Conservation (phyloP, 2,797 vertebrate species). For the Sebastes hopkinsi region DNA sequence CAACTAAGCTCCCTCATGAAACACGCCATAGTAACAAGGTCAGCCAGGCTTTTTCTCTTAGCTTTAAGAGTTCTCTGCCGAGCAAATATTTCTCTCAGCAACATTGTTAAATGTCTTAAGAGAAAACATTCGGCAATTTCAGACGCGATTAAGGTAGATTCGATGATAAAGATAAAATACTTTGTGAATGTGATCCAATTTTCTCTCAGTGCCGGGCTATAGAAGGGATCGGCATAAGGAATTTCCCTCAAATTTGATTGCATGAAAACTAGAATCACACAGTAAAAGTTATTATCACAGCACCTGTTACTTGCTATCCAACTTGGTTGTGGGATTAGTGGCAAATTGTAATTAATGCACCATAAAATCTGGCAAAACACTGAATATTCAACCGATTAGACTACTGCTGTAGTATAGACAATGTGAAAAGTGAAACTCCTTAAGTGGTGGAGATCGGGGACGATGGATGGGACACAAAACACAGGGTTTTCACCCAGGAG, state of each 20-base stretch:
- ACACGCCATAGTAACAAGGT: neutral
- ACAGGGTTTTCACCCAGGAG: too few species aligned
- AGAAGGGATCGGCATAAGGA: neutral
- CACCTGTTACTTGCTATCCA: neutral
- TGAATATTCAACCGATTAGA: neutral
- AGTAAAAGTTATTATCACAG: neutral
- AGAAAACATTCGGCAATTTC: neutral
- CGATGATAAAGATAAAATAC: neutral
- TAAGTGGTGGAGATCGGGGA: too few species aligned
- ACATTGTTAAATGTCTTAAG: neutral
- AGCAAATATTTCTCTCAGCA: neutral
- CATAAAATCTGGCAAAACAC: neutral
- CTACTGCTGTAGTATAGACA: too few species aligned
- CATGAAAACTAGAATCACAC: neutral
- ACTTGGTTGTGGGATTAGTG: neutral
- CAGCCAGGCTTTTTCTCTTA: neutral
- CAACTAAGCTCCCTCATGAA: neutral
- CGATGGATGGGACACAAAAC: too few species aligned
- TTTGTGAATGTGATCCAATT: neutral
- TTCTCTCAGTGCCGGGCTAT: neutral
- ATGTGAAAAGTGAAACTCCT: too few species aligned
- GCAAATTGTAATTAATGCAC: neutral
- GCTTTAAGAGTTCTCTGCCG: neutral
- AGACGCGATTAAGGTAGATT: neutral
- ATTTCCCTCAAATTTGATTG: neutral